phyloP scores from a whole-genome alignment of 2,797 vertebrate genomes.

The Poeciliopsis infans region DNA sequence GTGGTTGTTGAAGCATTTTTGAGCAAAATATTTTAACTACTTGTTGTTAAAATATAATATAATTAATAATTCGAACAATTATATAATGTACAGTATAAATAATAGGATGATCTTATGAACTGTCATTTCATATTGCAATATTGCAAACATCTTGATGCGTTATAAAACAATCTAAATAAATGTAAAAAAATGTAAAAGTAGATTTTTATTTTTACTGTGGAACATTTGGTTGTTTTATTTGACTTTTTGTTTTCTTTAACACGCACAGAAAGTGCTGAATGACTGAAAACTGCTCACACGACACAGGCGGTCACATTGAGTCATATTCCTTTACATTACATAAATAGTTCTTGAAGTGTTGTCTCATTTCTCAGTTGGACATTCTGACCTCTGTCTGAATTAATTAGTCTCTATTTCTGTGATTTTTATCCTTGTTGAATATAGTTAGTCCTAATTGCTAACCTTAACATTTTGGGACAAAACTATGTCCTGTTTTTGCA shows the following conservation, averaged over 20 bases:
- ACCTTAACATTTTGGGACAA: not conserved
- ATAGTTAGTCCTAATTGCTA: not conserved
- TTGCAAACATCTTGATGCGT: not conserved
- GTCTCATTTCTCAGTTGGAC: not conserved
- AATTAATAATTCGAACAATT: too few species aligned
- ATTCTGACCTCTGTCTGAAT: not conserved
- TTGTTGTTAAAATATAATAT: too few species aligned
- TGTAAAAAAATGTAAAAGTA: not conserved
- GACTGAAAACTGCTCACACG: not conserved
- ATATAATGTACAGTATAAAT: too few species aligned
- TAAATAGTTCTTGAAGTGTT: not conserved
- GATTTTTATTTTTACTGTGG: not conserved
- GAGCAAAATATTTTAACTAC: not conserved
- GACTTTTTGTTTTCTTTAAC: not conserved
- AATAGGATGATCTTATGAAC: not conserved
- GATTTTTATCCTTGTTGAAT: too few species aligned
- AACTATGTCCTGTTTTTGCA: not conserved
- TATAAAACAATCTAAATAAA: not conserved
- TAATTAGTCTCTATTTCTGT: not conserved
- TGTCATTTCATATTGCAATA: not conserved
- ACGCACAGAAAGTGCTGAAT: not conserved
- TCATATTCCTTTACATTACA: not conserved
- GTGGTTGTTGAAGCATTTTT: not conserved
- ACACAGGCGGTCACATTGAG: not conserved
- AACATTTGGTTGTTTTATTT: not conserved